Evolutionary conservation across 2,113 vertebrate genomes (phyloP).

Genomic region (Laticauda laticaudata): DNA sequence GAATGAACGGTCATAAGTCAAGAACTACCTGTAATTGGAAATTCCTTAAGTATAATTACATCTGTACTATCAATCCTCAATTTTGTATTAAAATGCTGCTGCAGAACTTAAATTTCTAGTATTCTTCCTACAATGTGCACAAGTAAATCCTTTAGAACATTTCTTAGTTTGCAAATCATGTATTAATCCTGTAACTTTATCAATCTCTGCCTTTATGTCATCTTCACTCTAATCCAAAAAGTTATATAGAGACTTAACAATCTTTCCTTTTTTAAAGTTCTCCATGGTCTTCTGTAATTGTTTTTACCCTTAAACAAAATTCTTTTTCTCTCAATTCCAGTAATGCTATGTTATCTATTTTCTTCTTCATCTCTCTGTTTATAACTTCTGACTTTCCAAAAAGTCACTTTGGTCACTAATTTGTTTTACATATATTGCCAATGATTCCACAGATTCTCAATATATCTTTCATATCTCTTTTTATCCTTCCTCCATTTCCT

Average conservation of each 20-base stretch:
- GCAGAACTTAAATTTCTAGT: neutral
- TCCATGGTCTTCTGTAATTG: neutral
- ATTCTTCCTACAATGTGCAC: neutral
- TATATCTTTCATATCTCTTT: neutral
- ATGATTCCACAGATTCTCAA: neutral
- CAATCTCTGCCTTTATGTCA: neutral
- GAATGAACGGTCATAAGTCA: too few species aligned
- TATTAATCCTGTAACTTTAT: neutral
- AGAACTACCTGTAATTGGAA: too few species aligned
- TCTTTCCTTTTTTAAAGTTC: neutral
- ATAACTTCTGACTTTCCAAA: neutral
- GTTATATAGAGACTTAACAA: neutral
- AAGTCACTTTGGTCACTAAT: neutral
- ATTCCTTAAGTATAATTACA: too few species aligned
- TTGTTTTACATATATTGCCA: neutral
- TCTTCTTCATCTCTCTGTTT: neutral
- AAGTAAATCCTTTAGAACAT: neutral
- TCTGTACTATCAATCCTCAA: too few species aligned
- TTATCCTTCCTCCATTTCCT: neutral
- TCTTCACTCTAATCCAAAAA: neutral
- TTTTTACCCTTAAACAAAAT: neutral
- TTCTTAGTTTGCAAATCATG: neutral
- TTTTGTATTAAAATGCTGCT: neutral
- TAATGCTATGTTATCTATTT: neutral
- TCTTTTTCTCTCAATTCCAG: neutral